Conservation (phyloP, 2,113 vertebrate species). For the Anseranas semipalmata region DNA sequence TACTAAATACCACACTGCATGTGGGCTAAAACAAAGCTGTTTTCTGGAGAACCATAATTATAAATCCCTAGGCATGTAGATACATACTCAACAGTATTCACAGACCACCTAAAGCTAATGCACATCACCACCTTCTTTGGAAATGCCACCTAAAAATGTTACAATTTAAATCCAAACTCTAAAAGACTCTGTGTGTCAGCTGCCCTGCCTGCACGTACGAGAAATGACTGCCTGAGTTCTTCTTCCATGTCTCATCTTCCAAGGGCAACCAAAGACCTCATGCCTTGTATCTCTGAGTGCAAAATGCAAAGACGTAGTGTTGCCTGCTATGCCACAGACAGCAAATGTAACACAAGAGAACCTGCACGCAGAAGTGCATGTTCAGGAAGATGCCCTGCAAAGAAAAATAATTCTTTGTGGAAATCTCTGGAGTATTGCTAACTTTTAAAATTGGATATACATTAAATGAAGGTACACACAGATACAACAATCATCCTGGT, state of each 20-base stretch:
- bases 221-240: not conserved
- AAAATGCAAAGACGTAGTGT: rapidly evolving
- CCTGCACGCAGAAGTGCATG: not conserved
- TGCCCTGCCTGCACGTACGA: not conserved
- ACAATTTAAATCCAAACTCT: not conserved
- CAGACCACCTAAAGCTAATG: not conserved
- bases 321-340: not conserved
- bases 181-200: not conserved
- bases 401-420: not conserved
- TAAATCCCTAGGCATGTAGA: not conserved
- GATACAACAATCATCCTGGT: not conserved
- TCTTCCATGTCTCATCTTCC: not conserved
- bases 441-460: not conserved
- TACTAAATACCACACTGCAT: not conserved
- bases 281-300: not conserved
- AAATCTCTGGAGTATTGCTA: not conserved
- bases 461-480: not conserved
- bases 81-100: not conserved
- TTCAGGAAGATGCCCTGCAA: not conserved
- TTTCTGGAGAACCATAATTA: not conserved
- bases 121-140: not conserved
- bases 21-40: not conserved
- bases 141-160: not conserved
- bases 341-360: not conserved
- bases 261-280: not conserved